Conservation (phyloP, 2,797 vertebrate genomes). For the Varecia variegata region DNA sequence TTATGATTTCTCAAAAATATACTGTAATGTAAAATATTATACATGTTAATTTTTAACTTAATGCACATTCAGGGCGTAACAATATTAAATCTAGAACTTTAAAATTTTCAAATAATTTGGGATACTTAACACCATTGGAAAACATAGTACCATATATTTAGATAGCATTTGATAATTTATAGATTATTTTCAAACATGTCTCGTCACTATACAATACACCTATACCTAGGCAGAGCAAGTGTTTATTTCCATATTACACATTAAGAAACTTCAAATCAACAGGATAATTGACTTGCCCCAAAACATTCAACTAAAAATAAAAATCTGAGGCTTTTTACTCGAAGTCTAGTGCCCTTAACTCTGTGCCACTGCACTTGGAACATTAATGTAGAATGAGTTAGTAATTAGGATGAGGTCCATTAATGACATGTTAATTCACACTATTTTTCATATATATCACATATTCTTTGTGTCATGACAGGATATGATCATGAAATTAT, state of each 20-base stretch:
- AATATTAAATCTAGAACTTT: not conserved
- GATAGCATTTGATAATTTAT: not conserved
- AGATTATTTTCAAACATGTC: not conserved
- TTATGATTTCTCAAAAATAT: slow-evolving; percentile 25
- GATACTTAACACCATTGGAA: not conserved
- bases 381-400: not conserved
- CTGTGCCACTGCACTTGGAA: not conserved
- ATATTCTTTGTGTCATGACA: not conserved
- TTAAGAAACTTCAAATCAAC: not conserved
- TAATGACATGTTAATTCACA: not conserved
- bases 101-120: not conserved
- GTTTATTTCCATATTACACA: slow-evolving; percentile 24
- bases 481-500: not conserved
- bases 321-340: not conserved
- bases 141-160: not conserved
- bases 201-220: not conserved
- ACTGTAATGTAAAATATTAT: not conserved
- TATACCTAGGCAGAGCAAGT: not conserved
- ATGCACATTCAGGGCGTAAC: not conserved
- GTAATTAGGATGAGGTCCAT: not conserved
- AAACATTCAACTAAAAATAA: not conserved
- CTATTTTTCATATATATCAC: not conserved
- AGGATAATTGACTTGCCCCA: slow-evolving; percentile 9
- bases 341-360: not conserved
- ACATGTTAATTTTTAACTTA: not conserved